Conservation (phyloP, 2,797 vertebrate genomes). For the Phyllotis vaccarum region DNA sequence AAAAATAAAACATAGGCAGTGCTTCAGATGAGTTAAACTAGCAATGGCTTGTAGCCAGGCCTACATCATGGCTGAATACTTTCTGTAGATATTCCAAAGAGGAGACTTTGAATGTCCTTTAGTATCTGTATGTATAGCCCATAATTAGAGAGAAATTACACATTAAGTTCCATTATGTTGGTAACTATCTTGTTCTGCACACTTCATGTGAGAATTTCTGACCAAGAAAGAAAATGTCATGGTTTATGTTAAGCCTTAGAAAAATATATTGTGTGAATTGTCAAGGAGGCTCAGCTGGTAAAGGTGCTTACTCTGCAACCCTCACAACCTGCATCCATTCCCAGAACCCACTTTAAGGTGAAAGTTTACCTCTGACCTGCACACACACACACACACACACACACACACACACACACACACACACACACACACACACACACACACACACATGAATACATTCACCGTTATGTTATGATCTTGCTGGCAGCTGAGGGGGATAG, state of each 20-base stretch:
- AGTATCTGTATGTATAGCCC: neutral
- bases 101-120: neutral
- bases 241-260: neutral
- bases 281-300: neutral
- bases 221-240: neutral
- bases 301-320: rapidly evolving
- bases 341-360: neutral
- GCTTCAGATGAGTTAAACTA: constrained; percentile 19
- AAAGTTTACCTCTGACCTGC: neutral
- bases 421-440: neutral
- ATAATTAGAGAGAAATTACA: neutral
- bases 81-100: neutral
- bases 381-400: neutral
- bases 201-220: constrained; percentile 9
- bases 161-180: neutral
- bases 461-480: too few species aligned
- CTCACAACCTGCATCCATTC: neutral
- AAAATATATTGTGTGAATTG: neutral
- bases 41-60: neutral
- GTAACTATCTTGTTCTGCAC: neutral
- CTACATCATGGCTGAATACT: neutral
- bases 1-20: neutral
- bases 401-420: neutral
- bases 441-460: neutral
- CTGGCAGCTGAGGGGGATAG: too few species aligned